phyloP scores from a whole-genome alignment of 2,797 vertebrate species.

The Graptemys geographica region DNA sequence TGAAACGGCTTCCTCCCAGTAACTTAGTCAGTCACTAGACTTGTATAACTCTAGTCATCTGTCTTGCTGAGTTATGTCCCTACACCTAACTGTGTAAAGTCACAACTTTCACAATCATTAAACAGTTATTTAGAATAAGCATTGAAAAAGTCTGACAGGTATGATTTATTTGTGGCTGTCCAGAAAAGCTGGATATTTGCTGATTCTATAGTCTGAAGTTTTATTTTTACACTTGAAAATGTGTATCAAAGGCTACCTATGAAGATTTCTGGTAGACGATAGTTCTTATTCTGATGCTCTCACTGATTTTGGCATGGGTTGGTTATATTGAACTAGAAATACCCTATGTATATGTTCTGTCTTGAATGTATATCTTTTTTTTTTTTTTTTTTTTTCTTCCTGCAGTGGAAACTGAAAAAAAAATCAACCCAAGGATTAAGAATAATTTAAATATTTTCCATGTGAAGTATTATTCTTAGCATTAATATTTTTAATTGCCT shows the following conservation, averaged over 20 bases:
- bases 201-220: background rate
- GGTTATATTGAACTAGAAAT: background rate
- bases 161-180: background rate
- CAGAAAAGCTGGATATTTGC: background rate
- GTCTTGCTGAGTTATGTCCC: background rate
- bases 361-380: fast-evolving
- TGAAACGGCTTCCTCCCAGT: background rate
- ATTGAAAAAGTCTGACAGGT: background rate
- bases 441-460: fast-evolving
- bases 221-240: background rate
- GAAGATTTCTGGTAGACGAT: background rate
- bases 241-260: background rate
- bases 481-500: background rate
- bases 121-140: background rate
- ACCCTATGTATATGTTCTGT: background rate
- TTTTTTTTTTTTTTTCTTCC: background rate
- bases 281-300: background rate
- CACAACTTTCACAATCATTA: background rate
- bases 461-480: background rate
- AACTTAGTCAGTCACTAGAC: background rate
- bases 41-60: background rate
- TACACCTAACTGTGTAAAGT: background rate
- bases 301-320: background rate
- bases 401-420: background rate
- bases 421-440: background rate